Conservation (phyloP, 2,797 vertebrate genomes). For the Borostomias antarcticus region DNA sequence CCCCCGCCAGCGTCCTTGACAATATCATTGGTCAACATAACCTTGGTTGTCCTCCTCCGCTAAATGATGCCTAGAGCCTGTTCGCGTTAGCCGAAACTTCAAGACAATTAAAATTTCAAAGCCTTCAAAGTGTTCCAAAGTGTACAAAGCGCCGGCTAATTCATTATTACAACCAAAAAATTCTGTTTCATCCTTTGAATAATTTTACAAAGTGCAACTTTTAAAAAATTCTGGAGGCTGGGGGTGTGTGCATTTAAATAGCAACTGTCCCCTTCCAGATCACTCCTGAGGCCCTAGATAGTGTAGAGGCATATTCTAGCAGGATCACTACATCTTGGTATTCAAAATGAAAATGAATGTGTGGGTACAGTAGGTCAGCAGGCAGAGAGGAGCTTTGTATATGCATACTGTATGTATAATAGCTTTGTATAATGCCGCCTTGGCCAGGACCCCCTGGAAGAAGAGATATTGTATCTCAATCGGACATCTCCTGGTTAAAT, state of each 20-base stretch:
- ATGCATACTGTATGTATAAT: too few species aligned
- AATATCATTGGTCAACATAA: constrained; percentile 39
- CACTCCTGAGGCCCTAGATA: not conserved
- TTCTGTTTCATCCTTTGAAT: constrained; percentile 63
- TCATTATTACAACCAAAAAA: constrained; percentile 59
- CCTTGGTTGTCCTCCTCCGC: constrained; percentile 20
- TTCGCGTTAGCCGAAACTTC: constrained; percentile 47
- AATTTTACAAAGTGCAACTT: constrained; percentile 49
- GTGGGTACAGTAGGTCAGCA: too few species aligned
- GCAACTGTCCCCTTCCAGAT: not conserved
- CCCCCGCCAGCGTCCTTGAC: not conserved
- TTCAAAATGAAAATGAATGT: too few species aligned
- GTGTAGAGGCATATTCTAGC: not conserved
- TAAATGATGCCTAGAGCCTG: constrained; percentile 22
- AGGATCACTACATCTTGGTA: too few species aligned
- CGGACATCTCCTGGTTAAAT: too few species aligned
- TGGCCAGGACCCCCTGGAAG: too few species aligned
- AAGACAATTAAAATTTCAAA: constrained; percentile 67
- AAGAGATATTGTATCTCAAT: too few species aligned
- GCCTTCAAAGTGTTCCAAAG: constrained; percentile 61
- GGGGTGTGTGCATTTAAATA: not conserved
- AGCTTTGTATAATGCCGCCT: too few species aligned
- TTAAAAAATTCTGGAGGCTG: constrained; percentile 19
- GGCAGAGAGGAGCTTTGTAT: too few species aligned
- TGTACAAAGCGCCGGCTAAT: constrained; percentile 52